A percentile compares a stretch with the other conserved stretches of the same genome.
These are phyloP conservation scores for Achroia grisella DNA, from an alignment of 1,140 invertebrate species.

Conservation along the genomic window DNA sequence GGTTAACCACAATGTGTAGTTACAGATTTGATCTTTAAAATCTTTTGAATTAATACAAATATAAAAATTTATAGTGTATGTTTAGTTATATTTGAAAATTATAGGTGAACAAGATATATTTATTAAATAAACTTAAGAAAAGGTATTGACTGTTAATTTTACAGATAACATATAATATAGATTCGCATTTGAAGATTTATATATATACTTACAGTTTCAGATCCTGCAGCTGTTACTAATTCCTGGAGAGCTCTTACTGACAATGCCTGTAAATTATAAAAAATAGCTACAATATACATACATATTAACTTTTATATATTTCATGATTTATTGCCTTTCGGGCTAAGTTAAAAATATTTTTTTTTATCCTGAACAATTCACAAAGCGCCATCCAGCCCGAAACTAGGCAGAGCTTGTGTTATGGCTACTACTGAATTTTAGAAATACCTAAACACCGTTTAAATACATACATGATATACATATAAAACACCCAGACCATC, in stretches of 20 bases:
- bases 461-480: too few species aligned
- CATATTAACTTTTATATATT: not conserved
- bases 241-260: slow-evolving; percentile 99
- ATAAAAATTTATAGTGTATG: too few species aligned
- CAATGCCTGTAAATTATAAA: slow-evolving; percentile 84
- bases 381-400: too few species aligned
- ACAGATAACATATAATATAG: slow-evolving; percentile 24
- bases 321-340: too few species aligned
- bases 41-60: slow-evolving; percentile 12
- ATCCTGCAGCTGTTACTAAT: slow-evolving; percentile 93
- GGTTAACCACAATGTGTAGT: slow-evolving; percentile 21
- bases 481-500: too few species aligned
- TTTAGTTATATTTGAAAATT: not conserved
- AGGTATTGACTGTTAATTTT: slow-evolving; percentile 28
- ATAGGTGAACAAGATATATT: slow-evolving; percentile 7
- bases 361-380: too few species aligned
- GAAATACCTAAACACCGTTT: too few species aligned
- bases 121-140: not conserved
- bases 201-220: slow-evolving; percentile 85
- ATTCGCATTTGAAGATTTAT: slow-evolving; percentile 7
- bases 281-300: slow-evolving; percentile 1
- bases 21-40: slow-evolving; percentile 38
- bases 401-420: too few species aligned
- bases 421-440: too few species aligned
- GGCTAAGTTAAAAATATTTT: too few species aligned